phyloP scores from a whole-genome alignment of 2,797 vertebrate genomes.

The Megalops cyprinoides region DNA sequence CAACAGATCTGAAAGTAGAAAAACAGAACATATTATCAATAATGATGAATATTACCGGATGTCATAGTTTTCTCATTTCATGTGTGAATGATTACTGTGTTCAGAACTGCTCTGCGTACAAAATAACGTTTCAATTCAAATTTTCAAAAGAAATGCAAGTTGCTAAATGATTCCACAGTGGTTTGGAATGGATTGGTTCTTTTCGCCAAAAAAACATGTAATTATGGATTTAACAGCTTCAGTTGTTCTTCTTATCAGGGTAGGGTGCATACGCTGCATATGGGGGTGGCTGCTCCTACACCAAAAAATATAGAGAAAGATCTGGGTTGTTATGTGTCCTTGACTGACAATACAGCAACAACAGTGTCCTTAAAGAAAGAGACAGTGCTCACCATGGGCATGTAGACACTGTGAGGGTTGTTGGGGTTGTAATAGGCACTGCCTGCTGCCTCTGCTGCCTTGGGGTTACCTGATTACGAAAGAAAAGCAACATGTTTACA shows the following conservation, averaged over 20 bases:
- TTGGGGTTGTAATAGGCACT: slow-evolving; percentile 88
- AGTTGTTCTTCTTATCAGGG: slow-evolving; percentile 84
- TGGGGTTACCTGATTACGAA: slow-evolving; percentile 68
- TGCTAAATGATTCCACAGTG: neutral
- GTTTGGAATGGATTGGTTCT: neutral
- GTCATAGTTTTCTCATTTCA: neutral
- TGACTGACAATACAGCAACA: neutral
- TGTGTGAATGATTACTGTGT: neutral
- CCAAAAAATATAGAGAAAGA: neutral
- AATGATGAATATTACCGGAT: neutral
- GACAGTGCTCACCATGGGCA: slow-evolving; percentile 82
- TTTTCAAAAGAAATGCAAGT: slow-evolving; percentile 11
- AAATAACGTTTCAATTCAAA: neutral
- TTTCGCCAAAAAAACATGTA: neutral
- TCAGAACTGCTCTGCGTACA: neutral
- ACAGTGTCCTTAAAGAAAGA: neutral
- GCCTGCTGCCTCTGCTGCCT: slow-evolving; percentile 84
- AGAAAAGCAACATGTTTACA: neutral
- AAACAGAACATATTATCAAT: neutral
- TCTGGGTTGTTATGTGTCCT: neutral
- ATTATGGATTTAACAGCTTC: slow-evolving; percentile 22
- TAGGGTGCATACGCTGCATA: slow-evolving; percentile 80
- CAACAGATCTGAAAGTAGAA: slow-evolving; percentile 1
- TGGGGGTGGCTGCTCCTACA: slow-evolving; percentile 86
- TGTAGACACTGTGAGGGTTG: slow-evolving; percentile 90